Evolutionary conservation across 2,113 vertebrate genomes (phyloP), one percentile per base, ranked within the genome.

Genomic region (Myotis davidii): DNA sequence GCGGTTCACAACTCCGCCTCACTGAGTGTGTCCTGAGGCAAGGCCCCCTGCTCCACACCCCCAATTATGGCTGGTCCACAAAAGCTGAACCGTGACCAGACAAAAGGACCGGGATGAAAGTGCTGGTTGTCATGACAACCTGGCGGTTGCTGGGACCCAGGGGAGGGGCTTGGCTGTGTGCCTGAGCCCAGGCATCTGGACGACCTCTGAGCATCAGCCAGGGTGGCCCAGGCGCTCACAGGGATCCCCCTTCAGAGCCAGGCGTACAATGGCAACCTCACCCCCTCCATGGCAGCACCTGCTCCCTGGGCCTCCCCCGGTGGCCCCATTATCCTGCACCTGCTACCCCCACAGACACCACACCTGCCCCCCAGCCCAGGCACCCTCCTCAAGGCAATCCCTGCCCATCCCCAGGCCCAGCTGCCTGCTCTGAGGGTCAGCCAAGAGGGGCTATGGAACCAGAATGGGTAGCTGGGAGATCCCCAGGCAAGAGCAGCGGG

Each of bases 61-160:
- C 64, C 61, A 88, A 98, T 98, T 98, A 98, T 97, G 94, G 96
- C 97, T 98, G 97, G 97, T 97, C 97, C 98, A 99, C 98, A 98
- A 98, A 98, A 98, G 98, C 98, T 98, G 97, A 97, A 98, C 98
- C 92, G 27, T 97, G 94, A 97, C 98, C 16, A 98, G 98, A 98
- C 98, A 98, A 98, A 99, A 96, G 98, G 97, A 98, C 97, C 96
- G 97, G 98, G 96, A 98, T 98, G 98, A 98, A 98, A 98, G 98
- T 98, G 96, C 93, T 97, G 95, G 98, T 99, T 98, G 98, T 98
- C 97, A 98, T 96, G 98, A 98, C 96, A 98, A 98, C 98, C 94
- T 97, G 97, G 98, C 95, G 97, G 98, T 98, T 98, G 98, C 97
- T 98, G 98, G 97, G 98, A 98, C 98, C 98, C 98, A 90, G 77